Percentiles rank a stretch among this genome's conserved stretches.
Conservation (phyloP, 2,888 invertebrate genomes). For the Acanthosoma haemorrhoidale region DNA sequence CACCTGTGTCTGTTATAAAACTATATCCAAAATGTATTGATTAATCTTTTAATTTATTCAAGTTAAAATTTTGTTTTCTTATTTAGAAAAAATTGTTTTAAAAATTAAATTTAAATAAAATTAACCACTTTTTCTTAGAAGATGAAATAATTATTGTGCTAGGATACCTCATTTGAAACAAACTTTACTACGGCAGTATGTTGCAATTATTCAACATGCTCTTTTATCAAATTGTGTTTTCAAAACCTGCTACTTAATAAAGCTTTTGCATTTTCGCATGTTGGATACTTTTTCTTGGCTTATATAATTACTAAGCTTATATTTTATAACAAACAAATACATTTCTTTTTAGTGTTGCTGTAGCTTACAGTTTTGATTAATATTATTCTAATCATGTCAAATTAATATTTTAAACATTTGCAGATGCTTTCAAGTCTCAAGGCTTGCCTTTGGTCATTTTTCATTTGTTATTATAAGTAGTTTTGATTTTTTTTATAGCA, state of each 20-base stretch:
- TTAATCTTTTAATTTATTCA: neutral
- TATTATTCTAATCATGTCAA: slow-evolving; percentile 14
- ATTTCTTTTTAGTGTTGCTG: slow-evolving; percentile 19
- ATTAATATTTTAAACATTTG: slow-evolving; percentile 18
- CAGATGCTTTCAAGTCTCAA: slow-evolving; percentile 24
- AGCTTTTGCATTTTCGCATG: slow-evolving; percentile 30
- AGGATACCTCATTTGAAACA: neutral
- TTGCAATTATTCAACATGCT: slow-evolving; percentile 24
- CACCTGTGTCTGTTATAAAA: neutral
- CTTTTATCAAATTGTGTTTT: slow-evolving; percentile 6
- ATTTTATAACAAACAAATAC: neutral
- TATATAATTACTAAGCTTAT: slow-evolving; percentile 20
- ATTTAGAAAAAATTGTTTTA: neutral
- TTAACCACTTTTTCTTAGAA: neutral
- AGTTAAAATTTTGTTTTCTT: neutral
- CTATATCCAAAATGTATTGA: too few relatives aligned
- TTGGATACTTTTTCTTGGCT: slow-evolving; percentile 23
- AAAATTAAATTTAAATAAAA: neutral
- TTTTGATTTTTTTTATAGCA: neutral
- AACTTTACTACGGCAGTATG: neutral
- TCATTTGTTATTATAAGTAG: neutral
- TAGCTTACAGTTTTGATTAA: slow-evolving; percentile 23
- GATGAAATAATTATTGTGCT: neutral
- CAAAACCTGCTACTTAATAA: slow-evolving; percentile 19
- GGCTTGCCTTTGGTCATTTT: slow-evolving; percentile 22